These are phyloP conservation scores for Ricordea florida DNA, from an alignment of 92 coral and sea anemone species.

Conservation along the genomic window DNA sequence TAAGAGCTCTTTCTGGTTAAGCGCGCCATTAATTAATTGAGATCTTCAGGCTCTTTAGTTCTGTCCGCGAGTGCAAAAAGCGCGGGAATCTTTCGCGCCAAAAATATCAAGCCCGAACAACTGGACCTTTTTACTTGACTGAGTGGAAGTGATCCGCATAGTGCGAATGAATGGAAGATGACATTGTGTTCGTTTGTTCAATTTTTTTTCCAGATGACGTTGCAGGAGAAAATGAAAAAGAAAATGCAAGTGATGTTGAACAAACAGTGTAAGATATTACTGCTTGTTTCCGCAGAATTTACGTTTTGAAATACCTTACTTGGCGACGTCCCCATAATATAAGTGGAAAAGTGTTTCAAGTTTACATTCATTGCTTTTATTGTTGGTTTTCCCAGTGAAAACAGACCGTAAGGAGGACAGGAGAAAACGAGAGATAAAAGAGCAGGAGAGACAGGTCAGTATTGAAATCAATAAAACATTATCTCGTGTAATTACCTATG, in stretches of 20 bases:
- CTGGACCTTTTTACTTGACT: no score
- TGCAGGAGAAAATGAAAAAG: slow-evolving; percentile 89
- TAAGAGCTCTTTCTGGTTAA: no score
- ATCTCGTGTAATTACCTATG: no score
- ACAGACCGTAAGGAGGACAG: slow-evolving; percentile 91
- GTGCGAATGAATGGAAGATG: background rate
- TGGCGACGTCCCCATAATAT: background rate
- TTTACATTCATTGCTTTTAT: background rate
- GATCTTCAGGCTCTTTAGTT: no score
- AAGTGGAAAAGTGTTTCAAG: no score
- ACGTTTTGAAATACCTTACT: background rate
- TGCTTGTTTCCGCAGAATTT: background rate
- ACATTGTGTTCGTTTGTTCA: background rate
- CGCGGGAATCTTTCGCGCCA: no score
- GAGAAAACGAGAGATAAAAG: slow-evolving; percentile 82
- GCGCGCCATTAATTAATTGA: no score
- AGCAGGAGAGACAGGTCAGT: slow-evolving; percentile 84
- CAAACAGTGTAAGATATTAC: slow-evolving; percentile 74
- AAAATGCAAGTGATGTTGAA: slow-evolving; percentile 95
- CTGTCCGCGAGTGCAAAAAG: no score
- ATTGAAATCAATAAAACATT: no score
- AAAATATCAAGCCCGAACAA: no score
- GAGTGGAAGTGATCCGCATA: no score
- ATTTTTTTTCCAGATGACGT: slow-evolving; percentile 57
- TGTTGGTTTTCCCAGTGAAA: slow-evolving; percentile 51